Base-by-base conservation (phyloP, 2,888 invertebrate species). In the Lapara coniferarum region DNA sequence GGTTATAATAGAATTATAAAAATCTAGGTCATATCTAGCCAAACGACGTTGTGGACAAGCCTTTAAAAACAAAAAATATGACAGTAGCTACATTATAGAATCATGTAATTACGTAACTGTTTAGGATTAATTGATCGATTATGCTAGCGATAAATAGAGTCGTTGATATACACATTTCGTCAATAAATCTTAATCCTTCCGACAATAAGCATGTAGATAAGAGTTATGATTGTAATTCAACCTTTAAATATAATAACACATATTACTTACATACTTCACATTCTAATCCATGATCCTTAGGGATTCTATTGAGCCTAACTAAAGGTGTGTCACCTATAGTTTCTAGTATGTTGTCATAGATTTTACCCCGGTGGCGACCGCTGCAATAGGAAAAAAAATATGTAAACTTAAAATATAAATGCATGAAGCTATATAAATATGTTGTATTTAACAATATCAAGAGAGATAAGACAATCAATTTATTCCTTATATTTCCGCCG, bases 301-400 rank as follows among this genome's bases (percentile, higher is more conserved):
- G 97, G 80, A 98, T 96, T 75, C 94, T 95, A 81, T 97, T 97
- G 25, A 98, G 90, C 76, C 94, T 95, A 0, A 98, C 95, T 79
- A 98, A 81, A 0, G 98, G 98, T 0, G 98, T 97, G 84, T 96
- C 95, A 46, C 98, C 98, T 84, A 98, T 96, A 13, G 95, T 95
- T 75, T 96, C 92, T 57, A 97, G 89, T 75, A 97, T 95, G 81
- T 96, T 94, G 10, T 97, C 95, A 69, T 95, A 85, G 57, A 73
- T 75, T 66, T 95, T 95, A 70, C 16, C 56, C 55, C 73, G 66
- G 30, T 68, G 67, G 56, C 71, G 73, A n/a, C 68, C 55, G 71
- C 75, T 76, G 72, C 0, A 71, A 74, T 5, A 37, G 37, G 37
- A 59, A 66, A 67, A 10, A 49, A 19, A 56, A n/a, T n/a, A n/a